Base-by-base conservation (phyloP, 2,888 invertebrate genomes). In the Sarcophaga caerulescens region DNA sequence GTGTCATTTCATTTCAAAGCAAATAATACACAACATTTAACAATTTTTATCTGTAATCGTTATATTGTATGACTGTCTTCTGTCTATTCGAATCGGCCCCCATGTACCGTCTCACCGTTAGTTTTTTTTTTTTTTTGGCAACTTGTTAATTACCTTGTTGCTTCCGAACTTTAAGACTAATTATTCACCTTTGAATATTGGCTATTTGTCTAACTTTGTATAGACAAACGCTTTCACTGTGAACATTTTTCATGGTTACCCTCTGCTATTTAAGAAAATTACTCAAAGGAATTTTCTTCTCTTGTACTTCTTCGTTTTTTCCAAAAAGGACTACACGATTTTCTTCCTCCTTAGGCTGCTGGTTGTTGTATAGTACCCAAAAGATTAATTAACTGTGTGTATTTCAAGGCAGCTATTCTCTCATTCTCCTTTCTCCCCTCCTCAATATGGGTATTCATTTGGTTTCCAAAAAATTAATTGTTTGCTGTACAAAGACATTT, bases 401-500 rank as follows among this genome's bases (percentile, higher is more conserved):
- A 90, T 91, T 92, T 92, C 91, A 52, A 52, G 52, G 14, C 52
- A 52, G 12, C 52, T 17, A 12, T 52, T 17, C 52, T 12, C 52
- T 10, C 35, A 35, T 0, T 35, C 35, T 52, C 52, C 0, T 52
- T 52, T 14, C 17, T 52, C 52, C 17, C 5, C 6, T 78, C 6
- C 62, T 47, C 35, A 35, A 35, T 35, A 65, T 80, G n/a, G 23
- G 14, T n/a, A 62, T 75, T 25, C 45, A 62, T 52, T 25, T 63
- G 77, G 44, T 74, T 52, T 17, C 17, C 76, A 88, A 92, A 12
- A 52, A 92, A 92, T 92, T 91, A 92, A 92, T 92, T 92, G 92
- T 91, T 89, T 90, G 92, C 91, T 91, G 91, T 92, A 91, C 91
- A 91, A 91, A 91, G 91, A 92, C 91, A 92, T 91, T 92, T 92